Conservation (phyloP, 2,113 vertebrate species). For the Noturus placidus region DNA sequence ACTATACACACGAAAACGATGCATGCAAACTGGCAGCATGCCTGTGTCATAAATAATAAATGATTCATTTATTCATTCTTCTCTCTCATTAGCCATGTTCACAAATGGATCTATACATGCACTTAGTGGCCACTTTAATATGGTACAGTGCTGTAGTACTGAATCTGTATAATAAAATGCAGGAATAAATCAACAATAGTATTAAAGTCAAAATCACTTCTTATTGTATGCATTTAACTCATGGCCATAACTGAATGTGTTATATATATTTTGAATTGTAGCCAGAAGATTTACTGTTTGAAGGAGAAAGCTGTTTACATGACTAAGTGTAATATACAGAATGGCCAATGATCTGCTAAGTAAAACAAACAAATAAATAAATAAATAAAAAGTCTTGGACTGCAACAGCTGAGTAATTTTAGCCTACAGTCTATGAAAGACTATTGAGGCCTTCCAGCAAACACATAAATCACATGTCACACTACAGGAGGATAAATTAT, state of each 20-base stretch:
- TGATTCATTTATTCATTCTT: constrained; percentile 27
- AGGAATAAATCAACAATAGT: not conserved
- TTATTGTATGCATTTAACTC: not conserved
- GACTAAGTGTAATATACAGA: not conserved
- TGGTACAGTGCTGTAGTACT: not conserved
- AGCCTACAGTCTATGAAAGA: not conserved
- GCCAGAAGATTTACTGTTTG: not conserved
- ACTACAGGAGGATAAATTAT: constrained; percentile 16
- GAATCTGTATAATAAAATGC: not conserved
- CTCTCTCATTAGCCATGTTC: constrained; percentile 17
- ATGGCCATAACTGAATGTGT: not conserved
- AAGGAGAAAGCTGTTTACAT: not conserved
- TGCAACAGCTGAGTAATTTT: not conserved
- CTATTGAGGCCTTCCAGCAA: constrained; percentile 4
- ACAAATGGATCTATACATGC: constrained; percentile 12
- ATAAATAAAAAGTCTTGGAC: not conserved
- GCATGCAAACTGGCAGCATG: constrained; percentile 27
- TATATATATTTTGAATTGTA: not conserved
- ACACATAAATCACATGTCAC: constrained; percentile 32
- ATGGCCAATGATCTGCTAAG: not conserved
- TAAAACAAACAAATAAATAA: not conserved
- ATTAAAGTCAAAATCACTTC: not conserved
- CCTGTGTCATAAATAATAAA: constrained; percentile 43
- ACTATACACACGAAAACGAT: constrained; percentile 29
- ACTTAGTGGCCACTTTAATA: constrained; percentile 7